Evolutionary conservation across 2,797 vertebrate genomes (phyloP), one percentile per base, ranked within the genome.

Genomic region (Gymnoscopelus microlampas): DNA sequence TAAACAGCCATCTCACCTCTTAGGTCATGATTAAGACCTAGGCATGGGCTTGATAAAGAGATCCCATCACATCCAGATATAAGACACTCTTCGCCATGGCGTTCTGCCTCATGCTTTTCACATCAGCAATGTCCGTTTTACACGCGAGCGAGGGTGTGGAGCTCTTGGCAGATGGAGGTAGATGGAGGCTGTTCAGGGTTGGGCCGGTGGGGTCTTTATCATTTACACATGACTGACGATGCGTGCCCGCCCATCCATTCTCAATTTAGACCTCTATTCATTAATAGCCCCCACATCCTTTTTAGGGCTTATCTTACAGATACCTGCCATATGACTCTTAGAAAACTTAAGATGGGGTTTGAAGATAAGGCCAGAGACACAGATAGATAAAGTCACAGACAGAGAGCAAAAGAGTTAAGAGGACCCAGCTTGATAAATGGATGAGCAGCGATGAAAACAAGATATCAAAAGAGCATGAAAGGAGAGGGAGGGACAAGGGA

Each of bases 11-110:
- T 93, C 86, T 87, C 93, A 92, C 95, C 96, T 97, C 94, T 96
- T 96, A 97, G 96, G 94, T 93, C 88, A 88, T 97, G 96, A 98
- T 97, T 96, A 97, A 97, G 95, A 94, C 94, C 91, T 87, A 87
- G 88, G 95, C 76, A 84, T 60, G 80, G 89, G 81, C 92, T 93
- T 95, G 96, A 97, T 96, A 95, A 95, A 97, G 95, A 97, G 95
- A 95, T 94, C 95, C 94, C 95, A 96, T 95, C 95, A 94, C 93
- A 82, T 87, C 90, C 90, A 94, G 94, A 95, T 95, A 95, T 95
- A 95, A 95, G 94, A 94, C 92, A 91, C 94, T 94, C 91, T 1
- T 44, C 26, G 55, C 78, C 19, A 12, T 51, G 74, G 59, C 73
- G 85, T 89, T 91, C 88, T 84, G 85, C 87, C 77, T 89, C 84